Evolutionary conservation across 2,888 invertebrate genomes (phyloP).

Genomic region (Aphidius colemani): DNA sequence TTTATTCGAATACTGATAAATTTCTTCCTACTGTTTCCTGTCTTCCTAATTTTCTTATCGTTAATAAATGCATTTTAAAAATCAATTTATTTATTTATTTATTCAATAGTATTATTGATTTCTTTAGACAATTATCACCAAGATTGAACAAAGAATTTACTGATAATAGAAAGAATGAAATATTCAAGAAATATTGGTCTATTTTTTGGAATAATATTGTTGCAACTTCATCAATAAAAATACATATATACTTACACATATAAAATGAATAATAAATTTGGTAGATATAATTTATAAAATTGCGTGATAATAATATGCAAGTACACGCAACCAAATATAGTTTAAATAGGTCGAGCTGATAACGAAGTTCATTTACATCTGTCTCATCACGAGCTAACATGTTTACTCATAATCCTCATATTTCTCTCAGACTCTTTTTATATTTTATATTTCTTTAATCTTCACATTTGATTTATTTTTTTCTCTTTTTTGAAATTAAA

Average conservation of each 20-base stretch:
- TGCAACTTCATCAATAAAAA: too few species aligned
- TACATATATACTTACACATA: too few species aligned
- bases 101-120: too few species aligned
- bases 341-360: slow-evolving; percentile 38
- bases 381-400: slow-evolving; percentile 19
- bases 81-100: too few species aligned
- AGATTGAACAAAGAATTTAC: too few species aligned
- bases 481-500: too few species aligned
- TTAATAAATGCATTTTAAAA: neutral
- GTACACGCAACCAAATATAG: slow-evolving; percentile 10
- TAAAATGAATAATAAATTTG: neutral
- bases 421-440: neutral
- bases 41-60: slow-evolving; percentile 13
- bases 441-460: neutral
- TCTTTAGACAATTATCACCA: too few species aligned
- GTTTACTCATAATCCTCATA: slow-evolving; percentile 5
- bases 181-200: too few species aligned
- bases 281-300: neutral
- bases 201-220: too few species aligned
- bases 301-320: slow-evolving; percentile 10
- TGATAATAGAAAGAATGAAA: too few species aligned
- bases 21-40: slow-evolving; percentile 17
- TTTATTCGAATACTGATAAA: slow-evolving; percentile 12
- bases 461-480: neutral
- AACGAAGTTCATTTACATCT: slow-evolving; percentile 31